phyloP scores from a whole-genome alignment of 2,113 vertebrate species.

The Caretta caretta region DNA sequence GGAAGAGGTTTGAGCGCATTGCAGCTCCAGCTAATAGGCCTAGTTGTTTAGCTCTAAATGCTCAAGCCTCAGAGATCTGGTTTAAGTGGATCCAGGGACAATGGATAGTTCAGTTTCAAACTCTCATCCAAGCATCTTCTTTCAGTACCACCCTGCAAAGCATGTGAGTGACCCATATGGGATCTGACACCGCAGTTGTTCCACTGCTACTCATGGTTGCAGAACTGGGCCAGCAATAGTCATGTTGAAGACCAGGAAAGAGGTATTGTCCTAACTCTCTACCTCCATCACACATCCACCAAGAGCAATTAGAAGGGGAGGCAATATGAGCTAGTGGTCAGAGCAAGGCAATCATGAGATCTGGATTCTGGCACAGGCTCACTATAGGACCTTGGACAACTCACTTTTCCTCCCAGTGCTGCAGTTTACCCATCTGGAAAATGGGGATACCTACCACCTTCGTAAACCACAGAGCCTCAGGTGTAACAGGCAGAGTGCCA shows the following conservation, averaged over 20 bases:
- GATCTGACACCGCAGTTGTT: background rate
- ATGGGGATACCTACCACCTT: background rate
- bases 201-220: background rate
- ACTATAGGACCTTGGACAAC: background rate
- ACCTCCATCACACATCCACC: background rate
- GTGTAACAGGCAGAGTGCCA: background rate
- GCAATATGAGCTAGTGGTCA: background rate
- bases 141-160: background rate
- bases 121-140: background rate
- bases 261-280: background rate
- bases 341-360: background rate
- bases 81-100: background rate
- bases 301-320: background rate
- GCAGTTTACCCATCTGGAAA: background rate
- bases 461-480: background rate
- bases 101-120: background rate
- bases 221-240: background rate
- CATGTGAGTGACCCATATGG: background rate
- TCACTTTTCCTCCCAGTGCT: background rate
- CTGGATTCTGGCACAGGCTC: background rate
- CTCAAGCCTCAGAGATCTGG: background rate
- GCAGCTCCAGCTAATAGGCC: background rate
- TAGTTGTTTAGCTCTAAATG: background rate
- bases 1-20: background rate
- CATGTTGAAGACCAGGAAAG: background rate